Evolutionary conservation across 2,113 vertebrate genomes (phyloP).

Genomic region (Periophthalmus modestus): DNA sequence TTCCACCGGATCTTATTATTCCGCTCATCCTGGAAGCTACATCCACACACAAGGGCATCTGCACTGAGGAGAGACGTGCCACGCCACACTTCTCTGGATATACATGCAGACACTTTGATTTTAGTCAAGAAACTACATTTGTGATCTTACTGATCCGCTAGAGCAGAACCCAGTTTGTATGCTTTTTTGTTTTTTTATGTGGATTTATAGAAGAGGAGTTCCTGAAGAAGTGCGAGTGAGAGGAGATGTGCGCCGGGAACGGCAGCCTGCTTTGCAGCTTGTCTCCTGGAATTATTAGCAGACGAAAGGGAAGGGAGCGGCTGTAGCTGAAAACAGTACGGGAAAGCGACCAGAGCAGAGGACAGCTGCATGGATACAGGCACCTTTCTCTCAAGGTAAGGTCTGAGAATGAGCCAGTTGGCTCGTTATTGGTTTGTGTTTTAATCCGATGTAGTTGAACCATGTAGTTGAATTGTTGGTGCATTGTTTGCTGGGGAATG

Average conservation of each 20-base stretch:
- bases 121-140: conserved; percentile 48
- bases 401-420: neutral
- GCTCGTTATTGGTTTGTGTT: neutral
- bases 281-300: conserved; percentile 65
- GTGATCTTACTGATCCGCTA: conserved; percentile 49
- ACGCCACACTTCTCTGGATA: conserved; percentile 28
- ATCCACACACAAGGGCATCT: conserved; percentile 23
- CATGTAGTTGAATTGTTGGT: neutral
- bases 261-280: conserved; percentile 46
- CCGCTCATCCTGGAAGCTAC: neutral
- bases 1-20: conserved; percentile 1
- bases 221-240: conserved; percentile 24
- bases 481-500: neutral
- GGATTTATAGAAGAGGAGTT: conserved; percentile 17
- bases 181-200: neutral
- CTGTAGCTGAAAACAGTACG: conserved; percentile 43
- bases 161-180: conserved; percentile 36
- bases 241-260: conserved; percentile 48
- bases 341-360: conserved; percentile 31
- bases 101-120: conserved; percentile 20
- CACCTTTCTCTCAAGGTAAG: conserved; percentile 57
- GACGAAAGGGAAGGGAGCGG: conserved; percentile 62
- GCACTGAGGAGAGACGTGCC: conserved; percentile 32
- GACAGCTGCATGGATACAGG: conserved; percentile 50
- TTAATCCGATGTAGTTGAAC: neutral